A percentile compares a stretch with the other conserved stretches of the same genome.
These are phyloP conservation scores for Dendrolimus kikuchii DNA, from an alignment of 1,140 invertebrate species.

Conservation along the genomic window DNA sequence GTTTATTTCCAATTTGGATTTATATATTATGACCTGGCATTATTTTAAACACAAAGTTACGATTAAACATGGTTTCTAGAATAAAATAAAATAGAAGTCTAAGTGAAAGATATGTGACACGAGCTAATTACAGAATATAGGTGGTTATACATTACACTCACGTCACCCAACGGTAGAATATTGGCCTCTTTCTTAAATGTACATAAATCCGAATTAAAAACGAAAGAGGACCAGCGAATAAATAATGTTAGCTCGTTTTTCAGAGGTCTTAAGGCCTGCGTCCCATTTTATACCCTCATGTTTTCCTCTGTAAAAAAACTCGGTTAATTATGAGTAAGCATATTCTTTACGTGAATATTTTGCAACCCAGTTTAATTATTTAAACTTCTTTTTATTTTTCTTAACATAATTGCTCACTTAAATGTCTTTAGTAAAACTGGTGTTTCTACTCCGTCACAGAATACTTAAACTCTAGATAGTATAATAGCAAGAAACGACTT, in stretches of 20 bases:
- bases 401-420: no score
- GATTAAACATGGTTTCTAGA: no score
- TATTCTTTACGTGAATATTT: conserved; percentile 26
- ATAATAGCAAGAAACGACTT: no score
- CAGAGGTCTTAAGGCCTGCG: conserved; percentile 55
- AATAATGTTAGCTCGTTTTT: conserved; percentile 61
- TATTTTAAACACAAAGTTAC: no score
- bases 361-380: conserved; percentile 19
- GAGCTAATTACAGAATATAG: no score
- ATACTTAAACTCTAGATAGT: no score
- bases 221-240: conserved; percentile 50
- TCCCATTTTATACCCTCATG: conserved; percentile 46
- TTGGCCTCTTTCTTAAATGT: conserved; percentile 57
- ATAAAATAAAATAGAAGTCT: no score
- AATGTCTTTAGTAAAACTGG: no score
- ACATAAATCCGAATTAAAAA: conserved; percentile 64
- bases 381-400: conserved; percentile 13
- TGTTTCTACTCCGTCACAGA: no score
- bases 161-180: conserved; percentile 26
- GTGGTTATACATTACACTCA: conserved; percentile 2
- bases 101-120: no score
- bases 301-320: conserved; percentile 56
- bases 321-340: conserved; percentile 53
- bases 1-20: no score
- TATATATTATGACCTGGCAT: no score